Evolutionary conservation across 1,140 invertebrate genomes (phyloP).

Genomic region (Diorhabda carinulata): DNA sequence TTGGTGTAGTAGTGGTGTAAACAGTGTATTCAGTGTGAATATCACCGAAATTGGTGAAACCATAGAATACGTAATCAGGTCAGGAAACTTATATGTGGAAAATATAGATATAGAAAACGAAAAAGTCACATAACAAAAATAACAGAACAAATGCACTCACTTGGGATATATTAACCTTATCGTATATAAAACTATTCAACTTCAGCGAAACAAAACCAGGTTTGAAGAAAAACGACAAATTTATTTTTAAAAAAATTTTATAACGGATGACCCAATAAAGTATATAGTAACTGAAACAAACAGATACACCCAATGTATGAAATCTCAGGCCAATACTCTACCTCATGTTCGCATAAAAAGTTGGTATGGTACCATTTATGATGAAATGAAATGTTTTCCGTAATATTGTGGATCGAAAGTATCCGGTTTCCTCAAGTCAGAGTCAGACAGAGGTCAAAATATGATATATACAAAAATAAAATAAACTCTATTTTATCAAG

Average conservation of each 20-base stretch:
- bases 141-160: too few relatives aligned
- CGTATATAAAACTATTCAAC: too few relatives aligned
- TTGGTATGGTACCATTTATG: not conserved
- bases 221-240: constrained; percentile 5
- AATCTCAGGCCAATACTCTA: not conserved
- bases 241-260: constrained; percentile 11
- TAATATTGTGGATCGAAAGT: constrained; percentile 9
- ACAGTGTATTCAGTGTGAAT: too few relatives aligned
- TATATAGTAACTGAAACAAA: constrained; percentile 11
- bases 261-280: constrained; percentile 8
- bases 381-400: constrained; percentile 15
- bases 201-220: not conserved
- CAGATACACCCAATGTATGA: constrained; percentile 4
- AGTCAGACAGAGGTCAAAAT: not conserved
- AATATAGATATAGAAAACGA: too few relatives aligned
- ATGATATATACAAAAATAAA: not conserved
- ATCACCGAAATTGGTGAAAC: too few relatives aligned
- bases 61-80: too few relatives aligned
- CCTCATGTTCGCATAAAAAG: not conserved
- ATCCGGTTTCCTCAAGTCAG: not conserved
- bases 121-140: too few relatives aligned
- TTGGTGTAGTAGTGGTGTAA: too few relatives aligned
- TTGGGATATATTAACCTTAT: too few relatives aligned
- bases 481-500: constrained; percentile 36
- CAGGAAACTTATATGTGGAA: too few relatives aligned